Conservation (phyloP, 2,113 vertebrate species). For the Nannospalax galili region DNA sequence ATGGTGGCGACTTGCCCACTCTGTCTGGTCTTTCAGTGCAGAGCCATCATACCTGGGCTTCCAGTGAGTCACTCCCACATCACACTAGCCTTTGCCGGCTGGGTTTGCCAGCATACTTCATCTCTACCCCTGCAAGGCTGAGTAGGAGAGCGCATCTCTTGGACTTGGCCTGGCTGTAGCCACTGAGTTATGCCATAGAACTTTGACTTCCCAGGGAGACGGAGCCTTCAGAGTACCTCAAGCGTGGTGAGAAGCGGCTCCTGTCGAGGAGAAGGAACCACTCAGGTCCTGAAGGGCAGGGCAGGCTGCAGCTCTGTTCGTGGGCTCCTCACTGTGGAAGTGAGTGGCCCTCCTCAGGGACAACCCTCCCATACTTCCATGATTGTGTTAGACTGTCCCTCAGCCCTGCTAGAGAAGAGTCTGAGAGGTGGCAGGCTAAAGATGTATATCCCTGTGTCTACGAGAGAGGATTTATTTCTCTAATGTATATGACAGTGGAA, state of each 20-base stretch:
- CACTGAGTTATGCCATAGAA: rapidly evolving
- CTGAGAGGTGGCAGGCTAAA: too few relatives aligned
- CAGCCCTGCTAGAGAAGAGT: rapidly evolving
- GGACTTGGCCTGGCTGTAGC: rapidly evolving
- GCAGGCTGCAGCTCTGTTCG: neutral
- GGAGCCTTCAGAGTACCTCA: rapidly evolving
- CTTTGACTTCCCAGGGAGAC: too few relatives aligned
- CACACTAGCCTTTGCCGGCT: neutral
- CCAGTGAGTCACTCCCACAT: neutral
- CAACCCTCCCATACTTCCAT: rapidly evolving
- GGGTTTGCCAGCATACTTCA: neutral
- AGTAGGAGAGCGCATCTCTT: rapidly evolving
- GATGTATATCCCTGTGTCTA: rapidly evolving
- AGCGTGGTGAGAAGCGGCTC: rapidly evolving
- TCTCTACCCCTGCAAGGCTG: rapidly evolving
- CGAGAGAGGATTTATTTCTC: neutral
- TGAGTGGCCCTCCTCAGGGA: neutral
- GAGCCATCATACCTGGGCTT: neutral
- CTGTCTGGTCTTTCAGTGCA: neutral
- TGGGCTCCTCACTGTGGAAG: neutral
- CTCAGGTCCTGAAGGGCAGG: too few relatives aligned
- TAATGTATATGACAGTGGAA: rapidly evolving
- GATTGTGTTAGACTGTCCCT: rapidly evolving
- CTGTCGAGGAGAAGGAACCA: neutral
- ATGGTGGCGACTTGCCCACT: too few relatives aligned